These are phyloP conservation scores for Philereme transversata DNA, from an alignment of 2,888 invertebrate genomes.

Conservation along the genomic window DNA sequence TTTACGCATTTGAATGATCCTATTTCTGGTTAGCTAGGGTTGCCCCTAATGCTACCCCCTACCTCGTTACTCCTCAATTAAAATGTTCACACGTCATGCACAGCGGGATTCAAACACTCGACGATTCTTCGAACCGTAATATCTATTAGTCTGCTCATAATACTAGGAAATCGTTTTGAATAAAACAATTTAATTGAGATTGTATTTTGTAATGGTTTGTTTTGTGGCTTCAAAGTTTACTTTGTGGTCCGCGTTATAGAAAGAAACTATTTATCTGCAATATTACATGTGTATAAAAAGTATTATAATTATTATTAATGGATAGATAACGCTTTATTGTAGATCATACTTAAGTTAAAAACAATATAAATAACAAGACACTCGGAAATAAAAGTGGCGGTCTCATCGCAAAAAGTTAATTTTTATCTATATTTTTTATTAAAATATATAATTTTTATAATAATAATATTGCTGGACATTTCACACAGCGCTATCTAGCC, in stretches of 20 bases:
- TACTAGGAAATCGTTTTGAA: constrained; percentile 47
- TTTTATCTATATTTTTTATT: no score
- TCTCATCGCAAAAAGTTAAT: no score
- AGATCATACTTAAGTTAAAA: no score
- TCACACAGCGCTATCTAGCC: no score
- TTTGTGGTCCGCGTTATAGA: background rate
- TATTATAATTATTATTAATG: no score
- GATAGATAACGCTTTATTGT: no score
- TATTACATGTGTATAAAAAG: background rate
- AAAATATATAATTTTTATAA: no score
- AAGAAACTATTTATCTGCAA: background rate
- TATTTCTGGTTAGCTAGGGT: constrained; percentile 48
- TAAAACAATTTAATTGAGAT: constrained; percentile 41
- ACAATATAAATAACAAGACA: no score
- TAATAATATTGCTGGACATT: no score
- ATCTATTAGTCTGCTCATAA: constrained; percentile 45
- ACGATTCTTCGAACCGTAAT: constrained; percentile 45
- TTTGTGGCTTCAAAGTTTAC: constrained; percentile 24
- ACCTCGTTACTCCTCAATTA: constrained; percentile 64
- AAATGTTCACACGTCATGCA: constrained; percentile 78
- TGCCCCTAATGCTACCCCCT: constrained; percentile 51
- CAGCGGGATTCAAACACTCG: constrained; percentile 60
- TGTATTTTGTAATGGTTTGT: constrained; percentile 42
- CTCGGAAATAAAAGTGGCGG: no score
- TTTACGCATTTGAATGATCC: constrained; percentile 17